Base-by-base conservation (phyloP, 53 echinoderm and acorn worm genomes). In the Stichopus horrens region DNA sequence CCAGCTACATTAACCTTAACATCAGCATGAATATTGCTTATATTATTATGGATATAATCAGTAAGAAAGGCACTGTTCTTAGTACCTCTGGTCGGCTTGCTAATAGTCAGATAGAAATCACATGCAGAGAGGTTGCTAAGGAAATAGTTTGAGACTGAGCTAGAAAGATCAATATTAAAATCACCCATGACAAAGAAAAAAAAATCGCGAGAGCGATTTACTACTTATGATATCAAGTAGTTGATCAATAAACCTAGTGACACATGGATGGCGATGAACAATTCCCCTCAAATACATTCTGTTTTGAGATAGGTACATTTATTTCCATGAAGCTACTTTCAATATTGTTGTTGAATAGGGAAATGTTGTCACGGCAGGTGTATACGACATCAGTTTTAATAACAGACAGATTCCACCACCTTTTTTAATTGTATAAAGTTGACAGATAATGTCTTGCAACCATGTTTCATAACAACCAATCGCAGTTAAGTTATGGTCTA, bases 81-180 rank as follows among this genome's bases (percentile, higher is more conserved):
- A 9, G 76, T 76, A 11, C 21, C 76, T 63, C 63, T 63, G 16
- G 10, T 63, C 11, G 63, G 10, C 63, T 63, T 63, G 63, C 16
- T 63, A 63, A 76, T 76, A 21, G 76, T 76, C 21, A 52, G 22
- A 6, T 76, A 21, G 52, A 23, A 76, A 21, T 23, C 76, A 21
- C 76, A 21, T 76, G 76, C 76, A 76, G 76, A 13, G 63, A 63
- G 63, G 63, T 63, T 63, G 16, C 63, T 63, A 63, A 16, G 63
- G 63, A 76, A 76, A 76, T 77, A 77, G 8, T 53, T 51, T 23
- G 53, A 21, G 9, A 51, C 5, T 77, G 13, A 9, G 14, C 37
- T 77, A 52, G 8, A 77, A 53, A 51, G 51, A 77, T 77, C 53
- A 77, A 75, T 75, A 75, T 7, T 16, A 75, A 77, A 52, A 16